A percentile compares a stretch with the other conserved stretches of the same genome.
These are phyloP conservation scores for Dryomyza anilis DNA, from an alignment of 2,888 invertebrate species.

Conservation along the genomic window DNA sequence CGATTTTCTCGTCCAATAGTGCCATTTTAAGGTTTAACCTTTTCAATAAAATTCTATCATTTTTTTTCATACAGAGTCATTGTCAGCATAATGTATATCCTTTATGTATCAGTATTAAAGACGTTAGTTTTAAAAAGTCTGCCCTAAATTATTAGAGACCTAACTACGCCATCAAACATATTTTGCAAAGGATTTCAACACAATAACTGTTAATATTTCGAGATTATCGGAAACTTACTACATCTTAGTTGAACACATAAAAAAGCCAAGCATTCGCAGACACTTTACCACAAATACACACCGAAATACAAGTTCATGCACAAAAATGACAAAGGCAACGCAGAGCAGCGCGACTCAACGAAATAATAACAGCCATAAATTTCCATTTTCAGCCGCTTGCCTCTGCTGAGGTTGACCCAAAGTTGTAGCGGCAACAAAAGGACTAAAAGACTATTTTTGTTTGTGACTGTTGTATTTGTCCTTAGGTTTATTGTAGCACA, in stretches of 20 bases:
- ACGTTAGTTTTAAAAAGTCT: no score
- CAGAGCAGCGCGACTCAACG: not conserved
- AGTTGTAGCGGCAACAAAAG: not conserved
- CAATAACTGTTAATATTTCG: conserved; percentile 26
- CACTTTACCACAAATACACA: not conserved
- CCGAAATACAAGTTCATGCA: not conserved
- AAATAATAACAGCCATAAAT: conserved; percentile 17
- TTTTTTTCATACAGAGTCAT: no score
- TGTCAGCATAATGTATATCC: no score
- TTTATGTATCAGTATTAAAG: no score
- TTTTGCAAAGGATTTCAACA: no score
- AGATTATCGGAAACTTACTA: conserved; percentile 15
- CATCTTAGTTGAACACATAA: not conserved
- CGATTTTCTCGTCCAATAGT: no score
- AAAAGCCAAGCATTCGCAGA: not conserved
- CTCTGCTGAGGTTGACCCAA: conserved; percentile 10
- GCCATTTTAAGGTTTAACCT: no score
- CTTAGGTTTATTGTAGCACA: no score
- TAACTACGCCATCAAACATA: no score
- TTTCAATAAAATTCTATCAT: no score
- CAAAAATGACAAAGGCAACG: not conserved
- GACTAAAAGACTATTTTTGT: conserved; percentile 8
- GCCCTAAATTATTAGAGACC: no score
- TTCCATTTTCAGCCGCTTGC: conserved; percentile 8
- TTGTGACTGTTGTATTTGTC: no score